Conservation (phyloP, 2,888 invertebrate genomes). For the Anthoptus insignis region DNA sequence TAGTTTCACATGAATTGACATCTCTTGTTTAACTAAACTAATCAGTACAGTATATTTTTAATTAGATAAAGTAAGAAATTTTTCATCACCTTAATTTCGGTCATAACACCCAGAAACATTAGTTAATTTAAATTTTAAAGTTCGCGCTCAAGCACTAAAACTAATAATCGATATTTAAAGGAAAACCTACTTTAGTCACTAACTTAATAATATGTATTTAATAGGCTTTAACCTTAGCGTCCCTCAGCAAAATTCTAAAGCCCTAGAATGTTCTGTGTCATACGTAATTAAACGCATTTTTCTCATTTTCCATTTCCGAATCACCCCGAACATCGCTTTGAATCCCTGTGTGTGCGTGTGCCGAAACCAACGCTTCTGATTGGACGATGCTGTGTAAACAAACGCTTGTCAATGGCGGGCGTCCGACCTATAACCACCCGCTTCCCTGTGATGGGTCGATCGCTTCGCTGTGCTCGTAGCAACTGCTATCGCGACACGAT, state of each 20-base stretch:
- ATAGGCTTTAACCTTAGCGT: neutral
- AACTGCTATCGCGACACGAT: conserved; percentile 92
- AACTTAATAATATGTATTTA: neutral
- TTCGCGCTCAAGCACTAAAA: neutral
- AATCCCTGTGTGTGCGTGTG: conserved; percentile 57
- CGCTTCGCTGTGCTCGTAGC: conserved; percentile 77
- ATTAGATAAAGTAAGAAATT: no score
- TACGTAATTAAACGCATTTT: conserved; percentile 48
- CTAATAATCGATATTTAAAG: neutral
- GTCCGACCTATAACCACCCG: conserved; percentile 45
- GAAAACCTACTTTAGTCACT: neutral
- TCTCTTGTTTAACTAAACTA: no score
- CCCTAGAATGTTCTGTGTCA: neutral
- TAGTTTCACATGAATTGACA: no score
- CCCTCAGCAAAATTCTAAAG: neutral
- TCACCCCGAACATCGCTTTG: conserved; percentile 61
- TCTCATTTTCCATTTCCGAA: conserved; percentile 68
- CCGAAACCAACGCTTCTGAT: conserved; percentile 55
- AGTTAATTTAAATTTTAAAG: neutral
- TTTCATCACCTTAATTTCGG: no score
- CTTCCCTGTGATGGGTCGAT: conserved; percentile 55
- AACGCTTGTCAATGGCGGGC: conserved; percentile 29
- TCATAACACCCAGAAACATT: no score
- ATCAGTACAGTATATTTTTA: no score
- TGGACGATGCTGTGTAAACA: conserved; percentile 39